phyloP scores from a whole-genome alignment of 2,888 invertebrate genomes.

The Agriopis leucophaearia region DNA sequence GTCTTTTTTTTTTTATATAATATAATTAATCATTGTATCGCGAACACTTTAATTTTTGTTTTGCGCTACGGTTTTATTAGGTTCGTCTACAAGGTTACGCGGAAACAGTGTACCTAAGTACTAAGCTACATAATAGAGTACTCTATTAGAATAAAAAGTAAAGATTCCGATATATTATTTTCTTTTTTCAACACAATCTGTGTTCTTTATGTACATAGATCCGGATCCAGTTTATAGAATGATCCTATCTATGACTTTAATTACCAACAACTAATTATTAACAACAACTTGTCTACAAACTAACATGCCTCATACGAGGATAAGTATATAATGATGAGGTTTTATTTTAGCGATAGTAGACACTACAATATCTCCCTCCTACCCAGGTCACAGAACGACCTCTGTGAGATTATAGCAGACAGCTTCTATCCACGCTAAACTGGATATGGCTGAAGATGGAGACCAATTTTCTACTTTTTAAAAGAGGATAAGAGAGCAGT shows the following conservation, averaged over 20 bases:
- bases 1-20: too few species aligned
- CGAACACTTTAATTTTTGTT: background rate
- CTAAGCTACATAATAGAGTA: too few species aligned
- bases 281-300: background rate
- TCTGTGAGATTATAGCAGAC: conserved; percentile 5
- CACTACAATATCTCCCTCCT: conserved; percentile 10
- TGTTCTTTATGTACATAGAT: background rate
- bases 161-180: too few species aligned
- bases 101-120: too few species aligned
- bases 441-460: conserved; percentile 1
- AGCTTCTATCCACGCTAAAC: conserved; percentile 1
- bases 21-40: background rate
- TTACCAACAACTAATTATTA: background rate
- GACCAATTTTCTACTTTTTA: background rate
- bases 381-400: conserved; percentile 19
- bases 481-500: conserved; percentile 70
- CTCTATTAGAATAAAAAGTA: too few species aligned
- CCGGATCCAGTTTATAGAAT: background rate
- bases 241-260: background rate
- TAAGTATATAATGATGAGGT: background rate
- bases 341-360: conserved; percentile 3
- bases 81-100: too few species aligned
- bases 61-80: too few species aligned
- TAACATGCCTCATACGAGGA: too few species aligned
- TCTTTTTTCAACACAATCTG: background rate